Conservation (phyloP, 2,113 vertebrate genomes). For the Procavia capensis region DNA sequence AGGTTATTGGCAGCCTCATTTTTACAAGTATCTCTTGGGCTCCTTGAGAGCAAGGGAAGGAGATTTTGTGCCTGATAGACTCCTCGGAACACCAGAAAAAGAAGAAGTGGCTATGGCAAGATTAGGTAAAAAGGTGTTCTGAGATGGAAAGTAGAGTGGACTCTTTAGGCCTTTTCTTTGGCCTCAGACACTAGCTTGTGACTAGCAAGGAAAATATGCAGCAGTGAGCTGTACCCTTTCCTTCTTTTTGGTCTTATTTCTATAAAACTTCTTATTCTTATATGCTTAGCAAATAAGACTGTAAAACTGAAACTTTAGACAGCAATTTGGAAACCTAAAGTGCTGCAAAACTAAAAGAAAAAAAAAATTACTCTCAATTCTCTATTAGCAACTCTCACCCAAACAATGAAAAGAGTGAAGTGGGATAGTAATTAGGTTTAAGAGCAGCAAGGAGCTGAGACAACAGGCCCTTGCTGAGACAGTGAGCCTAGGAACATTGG, state of each 20-base stretch:
- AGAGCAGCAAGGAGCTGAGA: background rate
- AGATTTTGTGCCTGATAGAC: background rate
- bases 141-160: background rate
- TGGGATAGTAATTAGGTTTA: accelerated
- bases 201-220: background rate
- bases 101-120: background rate
- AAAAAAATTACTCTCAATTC: too few species aligned
- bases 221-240: background rate
- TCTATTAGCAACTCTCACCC: background rate
- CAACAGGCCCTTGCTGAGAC: background rate
- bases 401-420: background rate
- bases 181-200: background rate
- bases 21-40: background rate
- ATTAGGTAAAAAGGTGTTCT: background rate
- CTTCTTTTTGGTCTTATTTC: constrained; percentile 27
- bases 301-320: background rate
- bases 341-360: background rate
- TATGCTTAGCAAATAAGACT: background rate
- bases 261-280: constrained; percentile 19
- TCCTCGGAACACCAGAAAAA: background rate
- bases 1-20: background rate
- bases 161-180: background rate
- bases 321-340: background rate
- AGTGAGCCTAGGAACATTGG: background rate
- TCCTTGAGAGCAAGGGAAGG: background rate